phyloP scores from a whole-genome alignment of 2,113 vertebrate genomes.

The Ciconia stormi region DNA sequence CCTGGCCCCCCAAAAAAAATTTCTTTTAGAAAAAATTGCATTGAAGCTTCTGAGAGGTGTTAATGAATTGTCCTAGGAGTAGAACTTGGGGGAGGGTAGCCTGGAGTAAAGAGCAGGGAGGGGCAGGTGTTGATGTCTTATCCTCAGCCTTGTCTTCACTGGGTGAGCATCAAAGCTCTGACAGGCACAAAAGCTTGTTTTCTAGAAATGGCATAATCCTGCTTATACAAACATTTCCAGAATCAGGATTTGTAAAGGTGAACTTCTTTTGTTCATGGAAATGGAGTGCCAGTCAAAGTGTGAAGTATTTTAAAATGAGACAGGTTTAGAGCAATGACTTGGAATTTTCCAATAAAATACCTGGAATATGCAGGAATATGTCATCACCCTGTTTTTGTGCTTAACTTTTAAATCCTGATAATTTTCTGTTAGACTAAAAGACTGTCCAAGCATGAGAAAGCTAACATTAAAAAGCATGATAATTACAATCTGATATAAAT shows the following conservation, averaged over 20 bases:
- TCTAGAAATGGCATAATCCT: neutral
- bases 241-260: neutral
- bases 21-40: too few species aligned
- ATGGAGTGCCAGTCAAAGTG: neutral
- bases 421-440: neutral
- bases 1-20: too few species aligned
- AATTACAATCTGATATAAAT: neutral
- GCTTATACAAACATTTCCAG: neutral
- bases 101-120: neutral
- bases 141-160: neutral
- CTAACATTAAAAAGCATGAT: neutral
- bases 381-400: neutral
- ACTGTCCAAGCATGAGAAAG: neutral
- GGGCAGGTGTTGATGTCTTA: neutral
- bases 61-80: neutral
- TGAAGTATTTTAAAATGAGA: neutral
- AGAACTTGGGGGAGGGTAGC: neutral
- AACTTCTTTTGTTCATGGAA: neutral
- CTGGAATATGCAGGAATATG: neutral
- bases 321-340: neutral
- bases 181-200: neutral
- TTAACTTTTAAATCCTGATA: neutral
- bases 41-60: neutral
- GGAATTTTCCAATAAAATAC: neutral
- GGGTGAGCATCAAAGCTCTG: rapidly evolving